Evolutionary conservation across 2,113 vertebrate genomes (phyloP).

Genomic region (Petrocephalus zakoni): DNA sequence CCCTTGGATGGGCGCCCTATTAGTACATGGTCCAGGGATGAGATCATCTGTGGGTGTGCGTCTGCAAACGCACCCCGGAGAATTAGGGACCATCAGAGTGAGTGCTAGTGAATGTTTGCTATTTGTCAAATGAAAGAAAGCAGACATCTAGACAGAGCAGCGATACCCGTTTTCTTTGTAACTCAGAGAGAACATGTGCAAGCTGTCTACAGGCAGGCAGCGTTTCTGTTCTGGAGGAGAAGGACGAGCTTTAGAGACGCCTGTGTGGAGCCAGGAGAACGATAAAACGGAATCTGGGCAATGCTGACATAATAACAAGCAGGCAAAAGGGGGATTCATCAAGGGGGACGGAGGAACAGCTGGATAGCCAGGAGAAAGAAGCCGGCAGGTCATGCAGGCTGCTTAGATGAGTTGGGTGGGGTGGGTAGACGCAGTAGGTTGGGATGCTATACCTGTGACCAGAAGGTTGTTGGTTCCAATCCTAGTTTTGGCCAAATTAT

Average conservation of each 20-base stretch:
- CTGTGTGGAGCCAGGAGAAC: neutral
- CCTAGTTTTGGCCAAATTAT: neutral
- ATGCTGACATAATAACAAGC: neutral
- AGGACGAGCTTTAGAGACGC: neutral
- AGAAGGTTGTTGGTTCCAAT: neutral
- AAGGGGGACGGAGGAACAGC: neutral
- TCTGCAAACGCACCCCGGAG: neutral
- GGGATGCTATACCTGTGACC: too few relatives aligned
- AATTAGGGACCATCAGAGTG: neutral
- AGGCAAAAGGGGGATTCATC: neutral
- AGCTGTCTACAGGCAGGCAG: neutral
- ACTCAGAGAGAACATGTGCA: neutral
- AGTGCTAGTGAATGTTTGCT: neutral
- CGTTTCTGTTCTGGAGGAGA: neutral
- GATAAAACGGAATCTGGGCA: neutral
- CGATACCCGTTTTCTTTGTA: neutral
- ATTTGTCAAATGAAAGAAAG: neutral
- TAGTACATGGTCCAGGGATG: neutral
- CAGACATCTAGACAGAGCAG: neutral
- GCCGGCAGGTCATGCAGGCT: neutral
- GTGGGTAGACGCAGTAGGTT: neutral
- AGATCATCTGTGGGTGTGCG: slow-evolving; percentile 6
- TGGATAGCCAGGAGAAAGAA: neutral
- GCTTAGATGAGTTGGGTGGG: neutral
- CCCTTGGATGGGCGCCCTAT: neutral